A percentile compares a stretch with the other conserved stretches of the same genome.
Conservation (phyloP, 2,113 vertebrate species). For the Cebidichthys violaceus region DNA sequence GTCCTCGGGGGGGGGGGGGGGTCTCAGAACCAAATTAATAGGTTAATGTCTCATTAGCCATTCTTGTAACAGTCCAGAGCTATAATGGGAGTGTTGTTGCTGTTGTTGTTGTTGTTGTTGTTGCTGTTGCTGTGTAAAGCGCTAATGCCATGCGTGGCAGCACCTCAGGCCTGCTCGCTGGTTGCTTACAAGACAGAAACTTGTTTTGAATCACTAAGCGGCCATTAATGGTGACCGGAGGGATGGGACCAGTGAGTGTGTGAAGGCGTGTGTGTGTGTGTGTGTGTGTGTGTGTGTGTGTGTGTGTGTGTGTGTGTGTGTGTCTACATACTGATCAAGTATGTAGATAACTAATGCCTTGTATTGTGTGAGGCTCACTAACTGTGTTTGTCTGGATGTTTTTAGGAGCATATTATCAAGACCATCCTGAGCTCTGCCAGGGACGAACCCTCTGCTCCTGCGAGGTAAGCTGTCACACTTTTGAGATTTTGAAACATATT, state of each 20-base stretch:
- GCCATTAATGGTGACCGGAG: constrained; percentile 66
- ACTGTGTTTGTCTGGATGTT: constrained; percentile 42
- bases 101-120: constrained; percentile 59
- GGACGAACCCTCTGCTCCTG: constrained; percentile 96
- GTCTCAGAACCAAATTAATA: constrained; percentile 47
- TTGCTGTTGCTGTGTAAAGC: constrained; percentile 73
- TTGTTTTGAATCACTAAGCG: constrained; percentile 78
- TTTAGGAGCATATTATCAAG: constrained; percentile 96
- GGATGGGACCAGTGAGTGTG: constrained; percentile 31
- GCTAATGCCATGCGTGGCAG: constrained; percentile 80
- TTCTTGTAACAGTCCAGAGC: constrained; percentile 66
- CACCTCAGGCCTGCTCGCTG: constrained; percentile 51
- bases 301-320: too few relatives aligned
- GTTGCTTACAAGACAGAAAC: constrained; percentile 64
- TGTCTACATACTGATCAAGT: neutral
- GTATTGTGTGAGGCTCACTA: neutral
- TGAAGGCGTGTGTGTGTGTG: neutral
- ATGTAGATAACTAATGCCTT: neutral
- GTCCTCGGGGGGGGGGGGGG: too few relatives aligned
- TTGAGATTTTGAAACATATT: neutral
- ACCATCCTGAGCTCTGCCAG: constrained; percentile 94
- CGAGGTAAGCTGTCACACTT: constrained; percentile 84
- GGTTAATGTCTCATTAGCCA: constrained; percentile 79
- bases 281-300: neutral
- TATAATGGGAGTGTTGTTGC: constrained; percentile 61